These are phyloP conservation scores for Urophycis tenuis DNA, from an alignment of 2,797 vertebrate genomes.

Conservation along the genomic window DNA sequence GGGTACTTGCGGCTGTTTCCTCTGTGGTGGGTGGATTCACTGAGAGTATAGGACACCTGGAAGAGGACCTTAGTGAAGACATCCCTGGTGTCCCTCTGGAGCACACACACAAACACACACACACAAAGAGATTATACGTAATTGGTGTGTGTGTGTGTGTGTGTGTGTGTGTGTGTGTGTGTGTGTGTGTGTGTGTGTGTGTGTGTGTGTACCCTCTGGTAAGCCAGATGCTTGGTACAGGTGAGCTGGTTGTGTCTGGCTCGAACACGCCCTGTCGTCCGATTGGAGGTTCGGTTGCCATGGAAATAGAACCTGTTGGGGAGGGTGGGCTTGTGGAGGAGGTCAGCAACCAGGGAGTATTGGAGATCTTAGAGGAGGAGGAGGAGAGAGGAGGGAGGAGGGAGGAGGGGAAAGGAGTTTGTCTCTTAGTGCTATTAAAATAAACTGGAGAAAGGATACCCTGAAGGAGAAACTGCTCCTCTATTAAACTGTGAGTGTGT, in stretches of 20 bases:
- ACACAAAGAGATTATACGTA: background rate
- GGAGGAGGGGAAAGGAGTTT: background rate
- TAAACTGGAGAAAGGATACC: background rate
- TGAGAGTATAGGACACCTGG: conserved; percentile 78
- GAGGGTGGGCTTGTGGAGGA: conserved; percentile 75
- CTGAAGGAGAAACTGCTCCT: background rate
- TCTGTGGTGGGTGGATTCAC: conserved; percentile 61
- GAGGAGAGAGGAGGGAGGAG: no score
- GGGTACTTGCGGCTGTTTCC: conserved; percentile 58
- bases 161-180: conserved; percentile 15
- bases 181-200: conserved; percentile 15
- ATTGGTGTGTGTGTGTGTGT: conserved; percentile 9
- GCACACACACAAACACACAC: background rate
- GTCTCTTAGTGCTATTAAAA: background rate
- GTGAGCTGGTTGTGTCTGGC: conserved; percentile 54
- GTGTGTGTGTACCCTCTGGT: conserved; percentile 76
- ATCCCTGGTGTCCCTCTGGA: conserved; percentile 87
- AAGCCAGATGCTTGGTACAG: conserved; percentile 75
- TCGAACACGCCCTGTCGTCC: conserved; percentile 66
- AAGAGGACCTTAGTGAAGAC: conserved; percentile 83
- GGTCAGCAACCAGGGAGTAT: conserved; percentile 86
- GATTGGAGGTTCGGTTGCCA: conserved; percentile 81
- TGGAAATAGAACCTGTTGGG: conserved; percentile 87
- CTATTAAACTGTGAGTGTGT: background rate
- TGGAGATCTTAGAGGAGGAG: conserved; percentile 71